Base-by-base conservation (phyloP, 2,888 invertebrate genomes). In the Idaea aversata region DNA sequence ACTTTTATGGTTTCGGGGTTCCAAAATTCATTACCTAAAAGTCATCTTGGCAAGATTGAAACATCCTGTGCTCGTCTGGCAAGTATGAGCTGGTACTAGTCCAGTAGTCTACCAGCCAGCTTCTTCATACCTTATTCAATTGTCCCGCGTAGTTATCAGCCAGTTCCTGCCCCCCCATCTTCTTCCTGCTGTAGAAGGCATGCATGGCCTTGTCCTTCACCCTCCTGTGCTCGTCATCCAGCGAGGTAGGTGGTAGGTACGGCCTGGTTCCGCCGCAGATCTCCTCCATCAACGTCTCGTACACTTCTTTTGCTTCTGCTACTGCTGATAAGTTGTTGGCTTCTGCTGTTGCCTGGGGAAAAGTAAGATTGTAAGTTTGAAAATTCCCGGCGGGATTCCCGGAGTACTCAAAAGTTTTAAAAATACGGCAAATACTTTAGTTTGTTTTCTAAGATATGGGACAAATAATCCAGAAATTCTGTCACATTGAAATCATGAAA, bases 81-180 rank as follows among this genome's bases (percentile, higher is more conserved):
- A 61, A 35, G n/a, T 36, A 1, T 60, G 34, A 34, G 6, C 15
- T n/a, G n/a, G 10, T 35, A 5, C 10, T 15, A n/a, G 10, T 35
- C 1, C 15, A 35, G n/a, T 57, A 10, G 47, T 47, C 58, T 35
- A 16, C 25, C 25, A 35, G 15, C 5, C 3, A n/a, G 5, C 3
- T 0, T 58, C 61, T 38, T 38, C 78, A 72, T 83, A 96, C 97
- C 88, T 94, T 94, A 70, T 95, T 93, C 63, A 99, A 92, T 84
- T 96, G 96, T 67, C 96, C 95, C 76, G 95, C 95, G 84, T 98
- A 99, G 57, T 93, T 94, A 79, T 95, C 94, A 66, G 98, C 97
- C 85, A 99, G 97, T 79, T 98, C 98, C 57, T 97, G 96, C 1
- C 99, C 99, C 0, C 99, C 99, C 99, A 99, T 99, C 94, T 99